These are phyloP conservation scores for Bombus balteatus DNA, from an alignment of 1,140 invertebrate genomes.

Conservation along the genomic window DNA sequence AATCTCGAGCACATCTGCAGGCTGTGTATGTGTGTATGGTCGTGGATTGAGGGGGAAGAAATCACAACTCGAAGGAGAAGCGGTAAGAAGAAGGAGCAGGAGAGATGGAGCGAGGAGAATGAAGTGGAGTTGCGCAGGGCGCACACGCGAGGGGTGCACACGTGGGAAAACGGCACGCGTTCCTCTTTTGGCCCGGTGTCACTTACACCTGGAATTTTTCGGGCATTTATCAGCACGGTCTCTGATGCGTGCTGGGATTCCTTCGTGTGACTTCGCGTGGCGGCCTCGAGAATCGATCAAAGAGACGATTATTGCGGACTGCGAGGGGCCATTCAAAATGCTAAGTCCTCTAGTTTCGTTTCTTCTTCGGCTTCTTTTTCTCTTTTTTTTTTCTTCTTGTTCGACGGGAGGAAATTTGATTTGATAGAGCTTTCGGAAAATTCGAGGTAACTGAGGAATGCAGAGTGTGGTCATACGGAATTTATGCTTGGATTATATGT, in stretches of 20 bases:
- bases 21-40: slow-evolving; percentile 7
- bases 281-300: slow-evolving; percentile 38
- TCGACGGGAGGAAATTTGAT: neutral
- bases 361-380: neutral
- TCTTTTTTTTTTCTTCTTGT: neutral
- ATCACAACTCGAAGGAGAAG: slow-evolving; percentile 9
- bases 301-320: slow-evolving; percentile 33
- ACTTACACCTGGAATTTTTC: slow-evolving; percentile 74
- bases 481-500: neutral
- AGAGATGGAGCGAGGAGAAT: slow-evolving; percentile 64
- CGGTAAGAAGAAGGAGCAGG: slow-evolving; percentile 36
- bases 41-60: slow-evolving; percentile 52
- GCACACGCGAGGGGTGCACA: slow-evolving; percentile 63
- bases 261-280: slow-evolving; percentile 65
- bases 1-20: slow-evolving; percentile 63
- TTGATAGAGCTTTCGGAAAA: neutral
- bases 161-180: slow-evolving; percentile 79
- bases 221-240: slow-evolving; percentile 57
- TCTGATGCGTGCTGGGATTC: slow-evolving; percentile 36
- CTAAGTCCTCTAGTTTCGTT: neutral
- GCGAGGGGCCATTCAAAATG: slow-evolving; percentile 7
- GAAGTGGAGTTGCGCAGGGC: slow-evolving; percentile 65
- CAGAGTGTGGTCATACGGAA: neutral
- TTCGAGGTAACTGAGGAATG: neutral
- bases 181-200: slow-evolving; percentile 64